Percentiles rank a stretch among this genome's conserved stretches.
phyloP scores from a whole-genome alignment of 2,888 invertebrate genomes.

The Dysmachus trigonus region DNA sequence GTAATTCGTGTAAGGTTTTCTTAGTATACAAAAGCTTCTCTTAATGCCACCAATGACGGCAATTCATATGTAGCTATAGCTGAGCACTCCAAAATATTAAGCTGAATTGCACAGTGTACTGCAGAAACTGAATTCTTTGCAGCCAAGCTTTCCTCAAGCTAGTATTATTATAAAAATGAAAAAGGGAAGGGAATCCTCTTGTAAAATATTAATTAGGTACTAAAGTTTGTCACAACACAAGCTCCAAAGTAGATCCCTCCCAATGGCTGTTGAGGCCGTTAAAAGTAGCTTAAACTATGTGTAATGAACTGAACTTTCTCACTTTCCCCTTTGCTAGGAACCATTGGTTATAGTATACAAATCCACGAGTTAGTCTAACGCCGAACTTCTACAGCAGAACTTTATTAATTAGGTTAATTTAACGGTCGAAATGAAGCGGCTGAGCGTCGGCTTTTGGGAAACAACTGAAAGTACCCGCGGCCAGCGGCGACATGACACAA shows the following conservation, averaged over 20 bases:
- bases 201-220: neutral
- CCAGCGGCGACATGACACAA: neutral
- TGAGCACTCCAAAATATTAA: neutral
- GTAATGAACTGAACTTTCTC: neutral
- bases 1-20: too few species aligned
- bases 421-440: neutral
- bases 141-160: neutral
- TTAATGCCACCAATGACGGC: too few species aligned
- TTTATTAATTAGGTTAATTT: conserved; percentile 35
- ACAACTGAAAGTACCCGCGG: conserved; percentile 10
- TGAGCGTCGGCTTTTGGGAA: neutral
- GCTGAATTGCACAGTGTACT: neutral
- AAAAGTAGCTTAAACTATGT: neutral
- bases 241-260: neutral
- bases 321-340: neutral
- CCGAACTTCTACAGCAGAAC: neutral
- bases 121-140: neutral
- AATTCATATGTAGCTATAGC: too few species aligned
- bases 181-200: neutral
- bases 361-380: neutral
- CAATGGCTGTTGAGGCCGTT: neutral
- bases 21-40: too few species aligned
- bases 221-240: neutral
- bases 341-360: neutral
- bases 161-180: neutral